A percentile compares a stretch with the other conserved stretches of the same genome.
These are phyloP conservation scores for Dasyprocta punctata DNA, from an alignment of 2,113 vertebrate species.

Conservation along the genomic window DNA sequence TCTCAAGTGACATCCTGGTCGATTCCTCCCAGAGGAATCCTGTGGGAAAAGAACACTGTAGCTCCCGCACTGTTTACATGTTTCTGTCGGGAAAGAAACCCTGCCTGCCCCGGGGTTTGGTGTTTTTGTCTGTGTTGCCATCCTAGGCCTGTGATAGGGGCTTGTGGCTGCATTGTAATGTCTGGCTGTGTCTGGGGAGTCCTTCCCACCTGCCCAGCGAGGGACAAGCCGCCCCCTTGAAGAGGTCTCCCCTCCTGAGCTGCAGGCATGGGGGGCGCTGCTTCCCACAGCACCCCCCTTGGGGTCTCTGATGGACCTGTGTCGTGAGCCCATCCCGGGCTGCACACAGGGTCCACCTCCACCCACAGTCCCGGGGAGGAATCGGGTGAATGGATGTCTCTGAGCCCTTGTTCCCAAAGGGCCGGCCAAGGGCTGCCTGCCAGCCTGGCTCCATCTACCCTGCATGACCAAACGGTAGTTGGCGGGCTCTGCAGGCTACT, in stretches of 20 bases:
- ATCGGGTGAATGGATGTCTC: conserved; percentile 69
- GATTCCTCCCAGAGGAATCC: conserved; percentile 86
- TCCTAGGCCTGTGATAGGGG: conserved; percentile 49
- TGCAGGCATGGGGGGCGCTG: neutral
- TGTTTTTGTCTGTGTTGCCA: conserved; percentile 72
- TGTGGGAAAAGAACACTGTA: conserved; percentile 86
- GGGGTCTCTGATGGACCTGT: neutral
- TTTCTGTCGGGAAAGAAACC: conserved; percentile 49
- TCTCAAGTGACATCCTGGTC: conserved; percentile 91
- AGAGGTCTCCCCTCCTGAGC: conserved; percentile 24
- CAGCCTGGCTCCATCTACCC: conserved; percentile 69
- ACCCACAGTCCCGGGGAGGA: conserved; percentile 60
- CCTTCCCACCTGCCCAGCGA: conserved; percentile 57
- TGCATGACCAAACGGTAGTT: conserved; percentile 79
- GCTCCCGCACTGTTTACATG: conserved; percentile 82
- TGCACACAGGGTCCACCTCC: neutral
- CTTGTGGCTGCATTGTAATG: conserved; percentile 71
- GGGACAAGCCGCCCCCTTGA: neutral
- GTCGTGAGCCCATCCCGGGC: neutral
- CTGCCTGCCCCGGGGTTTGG: conserved; percentile 56
- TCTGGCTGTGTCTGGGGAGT: conserved; percentile 65
- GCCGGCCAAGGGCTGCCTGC: conserved; percentile 76
- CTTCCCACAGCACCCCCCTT: neutral
- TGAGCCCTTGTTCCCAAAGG: conserved; percentile 79
- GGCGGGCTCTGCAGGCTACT: conserved; percentile 74